A percentile compares a stretch with the other conserved stretches of the same genome.
Evolutionary conservation across 2,888 invertebrate genomes (phyloP).

Genomic region (Torymus auratus): DNA sequence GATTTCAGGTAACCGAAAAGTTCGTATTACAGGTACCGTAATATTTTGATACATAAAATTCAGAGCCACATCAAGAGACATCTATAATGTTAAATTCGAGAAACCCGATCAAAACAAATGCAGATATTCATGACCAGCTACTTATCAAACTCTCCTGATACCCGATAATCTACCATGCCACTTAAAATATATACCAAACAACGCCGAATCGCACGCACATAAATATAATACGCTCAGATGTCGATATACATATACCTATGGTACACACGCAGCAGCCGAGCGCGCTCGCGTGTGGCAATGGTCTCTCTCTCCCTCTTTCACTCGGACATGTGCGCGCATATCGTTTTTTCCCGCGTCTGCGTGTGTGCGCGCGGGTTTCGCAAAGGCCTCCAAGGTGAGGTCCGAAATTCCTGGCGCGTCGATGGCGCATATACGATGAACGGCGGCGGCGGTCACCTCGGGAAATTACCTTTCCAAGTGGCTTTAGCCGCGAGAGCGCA

Average conservation of each 20-base stretch:
- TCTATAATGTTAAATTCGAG: too few species aligned
- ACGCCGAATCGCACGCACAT: too few species aligned
- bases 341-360: not conserved
- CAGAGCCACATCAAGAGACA: too few species aligned
- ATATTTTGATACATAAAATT: too few species aligned
- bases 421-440: slow-evolving; percentile 29
- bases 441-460: slow-evolving; percentile 6
- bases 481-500: not conserved
- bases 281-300: slow-evolving; percentile 48
- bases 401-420: slow-evolving; percentile 54
- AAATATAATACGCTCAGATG: not conserved
- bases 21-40: too few species aligned
- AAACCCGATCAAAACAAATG: too few species aligned
- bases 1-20: too few species aligned
- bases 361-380: slow-evolving; percentile 39
- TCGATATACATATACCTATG: not conserved
- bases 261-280: slow-evolving; percentile 12
- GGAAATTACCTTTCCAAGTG: slow-evolving; percentile 55
- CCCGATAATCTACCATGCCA: too few species aligned
- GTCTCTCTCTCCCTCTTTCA: not conserved
- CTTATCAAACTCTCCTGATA: too few species aligned
- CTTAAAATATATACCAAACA: too few species aligned
- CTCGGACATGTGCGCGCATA: too few species aligned
- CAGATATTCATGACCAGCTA: too few species aligned
- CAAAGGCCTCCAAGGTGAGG: slow-evolving; percentile 56